Conservation (phyloP, 2,797 vertebrate species). For the Chiloscyllium punctatum region DNA sequence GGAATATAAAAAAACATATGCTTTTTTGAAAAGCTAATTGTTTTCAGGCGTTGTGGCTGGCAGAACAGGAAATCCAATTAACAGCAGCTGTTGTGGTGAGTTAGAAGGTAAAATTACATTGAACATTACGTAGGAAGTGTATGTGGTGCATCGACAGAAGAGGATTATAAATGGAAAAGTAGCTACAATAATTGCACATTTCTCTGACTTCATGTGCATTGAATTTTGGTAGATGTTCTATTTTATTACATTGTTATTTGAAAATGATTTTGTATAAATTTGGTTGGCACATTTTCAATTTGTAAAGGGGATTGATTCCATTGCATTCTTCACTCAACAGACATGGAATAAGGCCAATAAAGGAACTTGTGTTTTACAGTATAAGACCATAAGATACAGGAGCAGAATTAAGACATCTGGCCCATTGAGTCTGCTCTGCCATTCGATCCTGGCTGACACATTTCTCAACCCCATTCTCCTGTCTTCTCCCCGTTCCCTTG, state of each 20-base stretch:
- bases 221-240: background rate
- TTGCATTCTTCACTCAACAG: background rate
- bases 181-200: background rate
- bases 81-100: background rate
- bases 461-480: too few species aligned
- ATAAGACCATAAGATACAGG: too few species aligned
- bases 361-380: background rate
- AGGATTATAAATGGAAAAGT: background rate
- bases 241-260: background rate
- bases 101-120: background rate
- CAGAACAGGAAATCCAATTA: slow-evolving; percentile 22
- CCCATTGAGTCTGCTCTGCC: too few species aligned
- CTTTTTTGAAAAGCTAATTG: slow-evolving; percentile 31
- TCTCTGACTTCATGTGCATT: background rate
- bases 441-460: too few species aligned
- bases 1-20: background rate
- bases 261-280: background rate
- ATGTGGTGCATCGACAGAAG: background rate
- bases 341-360: background rate
- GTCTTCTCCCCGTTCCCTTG: too few species aligned
- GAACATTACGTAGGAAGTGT: background rate
- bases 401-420: too few species aligned
- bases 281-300: background rate
- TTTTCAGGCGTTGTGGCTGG: background rate
- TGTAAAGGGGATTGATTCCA: background rate